phyloP scores from a whole-genome alignment of 2,888 invertebrate species.

The Oasisia sp. region DNA sequence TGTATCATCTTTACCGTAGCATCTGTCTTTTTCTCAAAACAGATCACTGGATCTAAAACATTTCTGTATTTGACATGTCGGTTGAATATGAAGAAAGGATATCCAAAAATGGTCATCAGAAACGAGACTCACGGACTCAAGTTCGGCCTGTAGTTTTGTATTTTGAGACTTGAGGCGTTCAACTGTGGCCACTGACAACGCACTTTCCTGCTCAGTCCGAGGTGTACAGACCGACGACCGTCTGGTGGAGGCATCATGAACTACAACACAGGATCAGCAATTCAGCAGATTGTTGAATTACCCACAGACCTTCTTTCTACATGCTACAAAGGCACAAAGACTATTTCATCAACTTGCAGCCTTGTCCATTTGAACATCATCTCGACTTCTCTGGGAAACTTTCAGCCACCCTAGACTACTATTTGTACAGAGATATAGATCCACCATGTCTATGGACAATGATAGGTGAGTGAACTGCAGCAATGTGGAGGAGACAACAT shows the following conservation, averaged over 20 bases:
- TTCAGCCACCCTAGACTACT: too few species aligned
- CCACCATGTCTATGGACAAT: too few species aligned
- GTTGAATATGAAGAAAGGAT: not conserved
- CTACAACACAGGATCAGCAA: not conserved
- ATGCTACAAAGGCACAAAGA: not conserved
- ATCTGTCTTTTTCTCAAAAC: too few species aligned
- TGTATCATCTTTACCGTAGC: too few species aligned
- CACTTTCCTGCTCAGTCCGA: conserved; percentile 20
- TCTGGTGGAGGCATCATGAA: not conserved
- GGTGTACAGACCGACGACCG: conserved; percentile 6
- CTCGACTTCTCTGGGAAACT: too few species aligned
- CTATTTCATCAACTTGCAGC: too few species aligned
- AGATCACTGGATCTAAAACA: too few species aligned
- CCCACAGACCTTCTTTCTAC: not conserved
- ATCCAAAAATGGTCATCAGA: not conserved
- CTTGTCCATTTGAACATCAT: too few species aligned
- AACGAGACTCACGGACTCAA: conserved; percentile 26
- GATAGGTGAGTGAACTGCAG: too few species aligned
- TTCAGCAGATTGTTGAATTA: not conserved
- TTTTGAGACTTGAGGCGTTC: conserved; percentile 52
- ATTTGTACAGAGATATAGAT: too few species aligned
- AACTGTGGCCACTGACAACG: conserved; percentile 27
- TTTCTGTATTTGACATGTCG: too few species aligned
- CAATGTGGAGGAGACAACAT: too few species aligned
- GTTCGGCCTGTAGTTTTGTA: conserved; percentile 31